A percentile compares a stretch with the other conserved stretches of the same genome.
These are phyloP conservation scores for Gobio occitaniae DNA, from an alignment of 2,797 vertebrate genomes.

Conservation along the genomic window DNA sequence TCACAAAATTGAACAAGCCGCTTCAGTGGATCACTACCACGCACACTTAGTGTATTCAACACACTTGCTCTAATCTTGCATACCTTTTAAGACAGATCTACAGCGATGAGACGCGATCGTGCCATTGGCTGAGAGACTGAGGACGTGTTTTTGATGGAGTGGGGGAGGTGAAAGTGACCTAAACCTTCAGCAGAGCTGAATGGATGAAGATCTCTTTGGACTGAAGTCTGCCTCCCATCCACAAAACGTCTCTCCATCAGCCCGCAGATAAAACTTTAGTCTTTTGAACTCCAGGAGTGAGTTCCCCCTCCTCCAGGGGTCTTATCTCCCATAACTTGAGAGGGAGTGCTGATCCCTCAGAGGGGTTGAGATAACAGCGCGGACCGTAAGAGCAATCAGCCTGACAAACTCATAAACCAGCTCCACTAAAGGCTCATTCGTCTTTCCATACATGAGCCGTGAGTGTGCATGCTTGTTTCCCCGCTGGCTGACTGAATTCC, in stretches of 20 bases:
- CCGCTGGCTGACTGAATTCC: conserved; percentile 14
- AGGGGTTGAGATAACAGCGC: conserved; percentile 76
- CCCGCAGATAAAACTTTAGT: conserved; percentile 83
- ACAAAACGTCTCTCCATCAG: conserved; percentile 75
- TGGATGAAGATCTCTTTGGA: conserved; percentile 74
- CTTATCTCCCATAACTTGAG: conserved; percentile 86
- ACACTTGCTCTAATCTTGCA: neutral
- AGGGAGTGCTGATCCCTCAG: conserved; percentile 79
- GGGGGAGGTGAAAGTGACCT: conserved; percentile 41
- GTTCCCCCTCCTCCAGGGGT: conserved; percentile 69
- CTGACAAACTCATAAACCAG: conserved; percentile 65
- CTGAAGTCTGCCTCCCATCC: conserved; percentile 61
- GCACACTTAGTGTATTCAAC: neutral
- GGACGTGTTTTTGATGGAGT: conserved; percentile 28
- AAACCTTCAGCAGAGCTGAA: conserved; percentile 1
- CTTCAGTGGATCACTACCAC: neutral
- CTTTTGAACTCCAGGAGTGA: conserved; percentile 74
- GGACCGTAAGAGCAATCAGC: conserved; percentile 59
- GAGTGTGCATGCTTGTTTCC: conserved; percentile 27
- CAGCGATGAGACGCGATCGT: neutral
- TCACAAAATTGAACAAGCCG: neutral
- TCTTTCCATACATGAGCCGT: conserved; percentile 55
- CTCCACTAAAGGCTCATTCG: conserved; percentile 50
- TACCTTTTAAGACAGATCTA: neutral
- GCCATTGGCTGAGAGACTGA: neutral